Evolutionary conservation across 2,888 invertebrate species (phyloP).

Genomic region (Melanophora roralis): DNA sequence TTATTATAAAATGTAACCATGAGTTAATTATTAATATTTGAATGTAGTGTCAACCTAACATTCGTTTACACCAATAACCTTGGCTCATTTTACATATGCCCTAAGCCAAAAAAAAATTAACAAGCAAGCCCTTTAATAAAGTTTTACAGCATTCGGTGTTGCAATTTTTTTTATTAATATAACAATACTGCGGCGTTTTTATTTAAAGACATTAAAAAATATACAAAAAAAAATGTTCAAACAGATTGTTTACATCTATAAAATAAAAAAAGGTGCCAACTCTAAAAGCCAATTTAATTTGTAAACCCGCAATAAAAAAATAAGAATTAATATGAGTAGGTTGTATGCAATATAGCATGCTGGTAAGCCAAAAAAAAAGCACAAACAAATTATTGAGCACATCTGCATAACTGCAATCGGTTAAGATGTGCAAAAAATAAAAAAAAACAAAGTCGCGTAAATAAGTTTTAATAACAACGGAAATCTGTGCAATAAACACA

Average conservation of each 20-base stretch:
- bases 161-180: neutral
- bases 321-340: conserved; percentile 28
- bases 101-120: neutral
- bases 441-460: conserved; percentile 40
- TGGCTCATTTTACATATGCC: neutral
- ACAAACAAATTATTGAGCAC: conserved; percentile 6
- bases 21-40: too few species aligned
- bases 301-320: conserved; percentile 56
- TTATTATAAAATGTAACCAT: too few species aligned
- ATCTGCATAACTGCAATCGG: conserved; percentile 56
- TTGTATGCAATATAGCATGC: conserved; percentile 17
- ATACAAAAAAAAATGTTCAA: conserved; percentile 19
- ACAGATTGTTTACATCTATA: conserved; percentile 20
- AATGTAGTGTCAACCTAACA: neutral
- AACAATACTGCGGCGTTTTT: conserved; percentile 30
- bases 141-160: conserved; percentile 34
- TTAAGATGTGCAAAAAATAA: conserved; percentile 24
- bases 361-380: neutral
- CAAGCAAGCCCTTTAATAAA: conserved; percentile 34
- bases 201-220: conserved; percentile 17
- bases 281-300: conserved; percentile 63
- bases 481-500: conserved; percentile 50
- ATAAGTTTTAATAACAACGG: conserved; percentile 59
- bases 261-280: conserved; percentile 59
- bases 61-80: neutral